Evolutionary conservation across 2,888 invertebrate species (phyloP).

Genomic region (Willowsia nigromaculata): DNA sequence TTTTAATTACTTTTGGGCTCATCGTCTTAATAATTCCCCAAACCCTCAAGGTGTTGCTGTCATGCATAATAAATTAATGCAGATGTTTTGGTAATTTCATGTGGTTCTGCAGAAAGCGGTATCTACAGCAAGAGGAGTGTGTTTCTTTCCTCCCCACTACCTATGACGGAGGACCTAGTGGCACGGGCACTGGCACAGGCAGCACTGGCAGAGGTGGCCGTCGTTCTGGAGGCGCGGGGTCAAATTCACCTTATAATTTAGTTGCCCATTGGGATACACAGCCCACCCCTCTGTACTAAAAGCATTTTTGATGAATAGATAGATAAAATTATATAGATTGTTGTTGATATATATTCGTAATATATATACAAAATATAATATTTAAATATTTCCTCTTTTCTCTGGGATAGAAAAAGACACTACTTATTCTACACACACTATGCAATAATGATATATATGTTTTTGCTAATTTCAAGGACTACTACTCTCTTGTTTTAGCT

Average conservation of each 20-base stretch:
- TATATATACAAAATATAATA: background rate
- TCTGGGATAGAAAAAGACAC: slow-evolving; percentile 51
- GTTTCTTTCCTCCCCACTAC: slow-evolving; percentile 87
- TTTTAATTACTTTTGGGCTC: slow-evolving; percentile 40
- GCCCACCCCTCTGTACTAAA: slow-evolving; percentile 79
- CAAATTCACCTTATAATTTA: slow-evolving; percentile 78
- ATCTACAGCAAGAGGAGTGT: slow-evolving; percentile 90
- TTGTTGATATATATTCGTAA: slow-evolving; percentile 31
- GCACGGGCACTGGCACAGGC: slow-evolving; percentile 69
- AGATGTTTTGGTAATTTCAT: slow-evolving; percentile 3
- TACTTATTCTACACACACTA: slow-evolving; percentile 2
- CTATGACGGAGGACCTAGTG: slow-evolving; percentile 79
- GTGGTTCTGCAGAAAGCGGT: slow-evolving; percentile 73
- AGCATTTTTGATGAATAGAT: slow-evolving; percentile 74
- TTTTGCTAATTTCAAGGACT: slow-evolving; percentile 28
- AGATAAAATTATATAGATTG: slow-evolving; percentile 26
- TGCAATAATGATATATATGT: background rate
- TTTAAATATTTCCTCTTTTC: slow-evolving; percentile 34
- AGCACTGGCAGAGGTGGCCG: slow-evolving; percentile 75
- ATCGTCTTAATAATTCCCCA: background rate
- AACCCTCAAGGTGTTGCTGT: background rate
- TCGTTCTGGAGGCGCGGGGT: slow-evolving; percentile 78
- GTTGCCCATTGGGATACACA: slow-evolving; percentile 77
- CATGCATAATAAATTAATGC: background rate
- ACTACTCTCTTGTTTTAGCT: slow-evolving; percentile 37